Percentiles rank a stretch among this genome's conserved stretches.
These are phyloP conservation scores for Petrolisthes cinctipes DNA, from an alignment of 2,888 invertebrate species.

Conservation along the genomic window DNA sequence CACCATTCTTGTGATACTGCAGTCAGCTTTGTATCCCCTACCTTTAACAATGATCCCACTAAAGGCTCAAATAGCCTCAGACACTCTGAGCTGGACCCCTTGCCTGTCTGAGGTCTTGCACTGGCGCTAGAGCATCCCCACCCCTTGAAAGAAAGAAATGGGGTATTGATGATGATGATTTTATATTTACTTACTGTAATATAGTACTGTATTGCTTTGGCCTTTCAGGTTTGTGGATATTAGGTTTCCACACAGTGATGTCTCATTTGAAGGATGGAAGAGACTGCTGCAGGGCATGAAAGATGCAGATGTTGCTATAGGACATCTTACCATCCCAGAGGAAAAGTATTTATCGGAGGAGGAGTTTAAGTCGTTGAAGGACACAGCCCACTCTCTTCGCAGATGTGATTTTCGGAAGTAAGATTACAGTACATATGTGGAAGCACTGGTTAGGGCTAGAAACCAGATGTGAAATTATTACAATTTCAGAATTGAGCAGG, in stretches of 20 bases:
- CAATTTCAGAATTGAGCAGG: too few species aligned
- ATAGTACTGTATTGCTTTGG: neutral
- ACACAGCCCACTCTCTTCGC: neutral
- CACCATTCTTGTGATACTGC: too few species aligned
- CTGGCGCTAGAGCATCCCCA: too few species aligned
- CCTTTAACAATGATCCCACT: too few species aligned
- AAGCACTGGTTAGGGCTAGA: neutral
- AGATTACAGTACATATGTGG: neutral
- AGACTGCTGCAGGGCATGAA: neutral
- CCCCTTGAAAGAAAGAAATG: too few species aligned
- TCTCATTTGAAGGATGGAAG: constrained; percentile 13
- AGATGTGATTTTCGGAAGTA: constrained; percentile 32
- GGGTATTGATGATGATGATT: neutral
- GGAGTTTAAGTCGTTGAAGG: neutral
- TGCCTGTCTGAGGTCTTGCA: too few species aligned
- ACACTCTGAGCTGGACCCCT: too few species aligned
- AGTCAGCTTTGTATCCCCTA: too few species aligned
- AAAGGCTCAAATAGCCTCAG: too few species aligned
- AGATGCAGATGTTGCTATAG: neutral
- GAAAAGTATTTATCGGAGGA: neutral
- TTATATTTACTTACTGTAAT: neutral
- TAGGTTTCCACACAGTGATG: constrained; percentile 6
- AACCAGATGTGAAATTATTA: too few species aligned
- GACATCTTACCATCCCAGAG: constrained; percentile 23
- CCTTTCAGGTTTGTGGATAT: constrained; percentile 22